phyloP scores from a whole-genome alignment of 2,888 invertebrate species.

The Tridacna gigas region DNA sequence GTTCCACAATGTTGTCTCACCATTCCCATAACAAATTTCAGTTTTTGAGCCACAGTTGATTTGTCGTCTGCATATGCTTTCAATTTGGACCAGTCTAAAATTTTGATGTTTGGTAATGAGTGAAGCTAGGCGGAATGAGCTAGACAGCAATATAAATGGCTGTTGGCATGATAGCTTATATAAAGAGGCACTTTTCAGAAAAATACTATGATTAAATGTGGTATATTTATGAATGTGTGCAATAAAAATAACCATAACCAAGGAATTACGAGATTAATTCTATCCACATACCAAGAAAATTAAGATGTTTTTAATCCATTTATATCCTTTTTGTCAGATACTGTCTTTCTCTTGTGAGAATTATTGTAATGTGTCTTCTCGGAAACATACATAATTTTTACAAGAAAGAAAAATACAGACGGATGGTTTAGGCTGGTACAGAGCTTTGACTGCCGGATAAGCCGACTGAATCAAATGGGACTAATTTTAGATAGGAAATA shows the following conservation, averaged over 20 bases:
- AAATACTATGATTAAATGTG: neutral
- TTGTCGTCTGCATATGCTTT: no score
- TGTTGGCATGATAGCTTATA: neutral
- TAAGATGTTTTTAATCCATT: conserved; percentile 9
- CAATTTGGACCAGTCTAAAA: no score
- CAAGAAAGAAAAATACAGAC: no score
- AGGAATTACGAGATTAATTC: conserved; percentile 14
- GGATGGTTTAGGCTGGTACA: no score
- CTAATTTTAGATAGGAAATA: no score
- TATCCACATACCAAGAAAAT: conserved; percentile 11
- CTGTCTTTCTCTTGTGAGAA: neutral
- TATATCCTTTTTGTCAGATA: neutral
- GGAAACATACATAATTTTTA: neutral
- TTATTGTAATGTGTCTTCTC: conserved; percentile 3
- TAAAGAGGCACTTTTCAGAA: neutral
- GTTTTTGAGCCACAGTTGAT: no score
- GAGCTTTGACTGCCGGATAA: no score
- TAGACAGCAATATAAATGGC: neutral
- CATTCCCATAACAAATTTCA: no score
- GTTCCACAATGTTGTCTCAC: no score
- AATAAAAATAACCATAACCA: conserved; percentile 9
- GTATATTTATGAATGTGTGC: conserved; percentile 16
- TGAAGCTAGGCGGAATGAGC: no score
- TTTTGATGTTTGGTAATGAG: no score
- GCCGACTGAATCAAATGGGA: no score